These are phyloP conservation scores for Capreolus pygargus DNA, from an alignment of 2,113 vertebrate species.

Conservation along the genomic window DNA sequence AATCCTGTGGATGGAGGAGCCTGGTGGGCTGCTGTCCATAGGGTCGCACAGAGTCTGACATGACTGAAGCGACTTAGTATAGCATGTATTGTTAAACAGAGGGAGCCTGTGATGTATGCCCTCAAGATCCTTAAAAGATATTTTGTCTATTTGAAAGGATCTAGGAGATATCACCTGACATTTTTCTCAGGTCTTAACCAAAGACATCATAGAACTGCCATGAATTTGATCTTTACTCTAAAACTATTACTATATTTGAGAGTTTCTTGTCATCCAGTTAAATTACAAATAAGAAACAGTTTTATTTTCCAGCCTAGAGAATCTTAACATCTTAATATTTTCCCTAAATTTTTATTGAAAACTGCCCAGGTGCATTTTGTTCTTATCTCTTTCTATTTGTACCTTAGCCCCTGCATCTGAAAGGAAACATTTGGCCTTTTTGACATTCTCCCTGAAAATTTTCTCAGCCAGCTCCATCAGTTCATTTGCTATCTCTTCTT, in stretches of 20 bases:
- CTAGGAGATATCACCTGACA: background rate
- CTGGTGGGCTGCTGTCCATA: background rate
- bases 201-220: background rate
- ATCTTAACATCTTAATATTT: background rate
- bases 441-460: background rate
- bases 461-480: background rate
- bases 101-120: background rate
- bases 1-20: background rate
- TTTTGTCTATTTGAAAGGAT: background rate
- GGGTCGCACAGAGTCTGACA: background rate
- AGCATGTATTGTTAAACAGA: background rate
- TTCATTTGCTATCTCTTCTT: background rate
- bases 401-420: background rate
- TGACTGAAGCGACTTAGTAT: background rate
- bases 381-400: background rate
- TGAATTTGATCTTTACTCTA: background rate
- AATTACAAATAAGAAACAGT: background rate
- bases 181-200: background rate
- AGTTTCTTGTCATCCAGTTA: background rate
- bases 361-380: background rate
- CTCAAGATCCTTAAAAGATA: background rate
- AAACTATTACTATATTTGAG: background rate
- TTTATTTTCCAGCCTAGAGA: background rate
- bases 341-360: background rate
- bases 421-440: background rate